These are phyloP conservation scores for Ryuthela nishihirai DNA, from an alignment of 2,888 invertebrate species.

Conservation along the genomic window DNA sequence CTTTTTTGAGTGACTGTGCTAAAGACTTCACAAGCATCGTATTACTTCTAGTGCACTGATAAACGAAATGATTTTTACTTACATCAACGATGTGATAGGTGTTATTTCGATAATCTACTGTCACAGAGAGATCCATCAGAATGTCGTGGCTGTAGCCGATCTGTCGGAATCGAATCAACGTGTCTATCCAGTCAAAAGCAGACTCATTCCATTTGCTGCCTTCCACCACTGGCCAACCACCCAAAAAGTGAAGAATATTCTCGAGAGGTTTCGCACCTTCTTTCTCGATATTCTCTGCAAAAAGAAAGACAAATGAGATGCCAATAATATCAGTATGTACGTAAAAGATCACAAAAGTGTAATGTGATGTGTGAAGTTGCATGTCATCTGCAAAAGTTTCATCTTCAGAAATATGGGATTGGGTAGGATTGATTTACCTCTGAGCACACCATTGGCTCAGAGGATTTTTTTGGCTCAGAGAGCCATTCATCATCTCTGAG, in stretches of 20 bases:
- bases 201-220: conserved; percentile 22
- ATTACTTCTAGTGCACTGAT: too few species aligned
- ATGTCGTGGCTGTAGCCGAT: conserved; percentile 34
- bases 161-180: conserved; percentile 15
- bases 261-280: conserved; percentile 12
- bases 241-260: conserved; percentile 14
- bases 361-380: too few species aligned
- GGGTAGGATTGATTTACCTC: too few species aligned
- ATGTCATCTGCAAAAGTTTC: too few species aligned
- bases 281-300: conserved; percentile 18
- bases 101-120: conserved; percentile 84
- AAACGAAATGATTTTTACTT: too few species aligned
- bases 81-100: conserved; percentile 51
- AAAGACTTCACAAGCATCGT: too few species aligned
- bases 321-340: too few species aligned
- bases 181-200: conserved; percentile 33
- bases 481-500: too few species aligned
- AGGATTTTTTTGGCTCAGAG: too few species aligned
- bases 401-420: conserved; percentile 3
- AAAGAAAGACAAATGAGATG: background rate
- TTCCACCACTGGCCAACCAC: conserved; percentile 35
- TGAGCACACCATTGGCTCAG: too few species aligned
- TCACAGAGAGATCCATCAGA: conserved; percentile 66
- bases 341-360: too few species aligned
- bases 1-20: too few species aligned